Percentiles rank a stretch among this genome's conserved stretches.
Evolutionary conservation across 2,113 vertebrate genomes (phyloP).

Genomic region (Mobula birostris): DNA sequence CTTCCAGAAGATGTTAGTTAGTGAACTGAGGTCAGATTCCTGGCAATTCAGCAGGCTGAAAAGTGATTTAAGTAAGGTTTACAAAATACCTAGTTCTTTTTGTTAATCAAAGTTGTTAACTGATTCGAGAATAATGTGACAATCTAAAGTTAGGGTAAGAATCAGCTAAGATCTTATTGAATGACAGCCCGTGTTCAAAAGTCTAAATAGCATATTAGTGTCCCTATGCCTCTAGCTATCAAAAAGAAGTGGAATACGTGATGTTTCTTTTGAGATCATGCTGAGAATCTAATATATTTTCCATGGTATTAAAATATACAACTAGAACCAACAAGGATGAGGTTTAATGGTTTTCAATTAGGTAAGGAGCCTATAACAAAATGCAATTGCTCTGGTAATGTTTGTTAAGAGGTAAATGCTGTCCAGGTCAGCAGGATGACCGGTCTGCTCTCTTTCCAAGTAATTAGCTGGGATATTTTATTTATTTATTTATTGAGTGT

Average conservation of each 20-base stretch:
- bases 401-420: background rate
- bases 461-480: background rate
- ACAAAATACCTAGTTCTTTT: no score
- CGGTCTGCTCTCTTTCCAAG: background rate
- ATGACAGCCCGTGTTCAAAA: no score
- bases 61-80: no score
- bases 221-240: background rate
- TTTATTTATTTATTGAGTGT: no score
- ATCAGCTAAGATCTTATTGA: no score
- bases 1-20: no score
- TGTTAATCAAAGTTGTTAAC: no score
- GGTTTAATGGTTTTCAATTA: background rate
- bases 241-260: background rate
- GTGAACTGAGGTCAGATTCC: no score
- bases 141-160: no score
- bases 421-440: background rate
- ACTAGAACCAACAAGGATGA: background rate
- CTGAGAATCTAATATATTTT: background rate
- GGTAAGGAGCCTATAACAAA: background rate
- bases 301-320: background rate
- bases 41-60: no score
- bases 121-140: no score
- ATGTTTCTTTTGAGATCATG: background rate
- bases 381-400: background rate
- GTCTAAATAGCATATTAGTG: no score